A percentile compares a stretch with the other conserved stretches of the same genome.
phyloP scores from a whole-genome alignment of 2,113 vertebrate species.

The Oncorhynchus keta region DNA sequence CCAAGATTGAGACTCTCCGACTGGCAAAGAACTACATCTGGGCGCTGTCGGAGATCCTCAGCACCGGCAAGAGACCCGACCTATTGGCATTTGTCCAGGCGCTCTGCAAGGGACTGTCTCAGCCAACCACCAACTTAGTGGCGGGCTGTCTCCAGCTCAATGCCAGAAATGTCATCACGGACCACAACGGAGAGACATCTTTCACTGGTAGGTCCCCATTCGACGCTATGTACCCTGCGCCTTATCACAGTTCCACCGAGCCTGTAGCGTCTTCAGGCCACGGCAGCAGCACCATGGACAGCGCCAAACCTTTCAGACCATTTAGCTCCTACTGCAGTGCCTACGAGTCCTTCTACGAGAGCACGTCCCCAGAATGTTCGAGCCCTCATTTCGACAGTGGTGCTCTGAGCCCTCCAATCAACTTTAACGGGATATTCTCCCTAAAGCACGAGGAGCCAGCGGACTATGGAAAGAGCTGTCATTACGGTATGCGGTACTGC shows the following conservation, averaged over 20 bases:
- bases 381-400: constrained; percentile 85
- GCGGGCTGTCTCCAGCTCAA: constrained; percentile 91
- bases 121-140: constrained; percentile 91
- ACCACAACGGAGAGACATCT: constrained; percentile 77
- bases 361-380: constrained; percentile 83
- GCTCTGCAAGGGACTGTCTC: constrained; percentile 90
- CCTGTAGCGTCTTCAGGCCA: constrained; percentile 66
- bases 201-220: constrained; percentile 81
- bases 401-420: constrained; percentile 86
- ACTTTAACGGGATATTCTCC: constrained; percentile 95
- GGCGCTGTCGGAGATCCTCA: constrained; percentile 90
- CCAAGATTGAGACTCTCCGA: constrained; percentile 91
- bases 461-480: constrained; percentile 91
- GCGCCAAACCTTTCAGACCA: constrained; percentile 81
- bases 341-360: constrained; percentile 87
- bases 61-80: constrained; percentile 87
- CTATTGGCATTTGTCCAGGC: constrained; percentile 89
- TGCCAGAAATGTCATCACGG: constrained; percentile 82
- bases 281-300: constrained; percentile 77
- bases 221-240: constrained; percentile 79
- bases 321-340: constrained; percentile 80
- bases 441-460: constrained; percentile 91
- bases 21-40: constrained; percentile 93
- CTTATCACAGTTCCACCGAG: constrained; percentile 82
- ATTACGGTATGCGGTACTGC: constrained; percentile 91